Conservation (phyloP, 2,113 vertebrate genomes). For the rabbit (Oryctolagus cuniculus) region mOryCun1.1 NC_091444.1:14199501-14200000, state of each 20-base stretch:
- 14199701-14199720: neutral
- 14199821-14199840: neutral
- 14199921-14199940: neutral
- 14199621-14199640: neutral
- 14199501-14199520: neutral
- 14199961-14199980: too few relatives aligned
- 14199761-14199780: neutral
- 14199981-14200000: too few relatives aligned
- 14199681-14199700: accelerated
- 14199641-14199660: neutral
- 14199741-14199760: neutral
- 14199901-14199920: neutral
- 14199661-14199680: accelerated
- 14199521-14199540: neutral
- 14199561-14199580: slow-evolving; percentile 31
- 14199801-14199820: neutral
- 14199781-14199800: slow-evolving; percentile 8
- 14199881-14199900: neutral
- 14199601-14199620: neutral
- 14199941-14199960: too few relatives aligned
- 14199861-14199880: neutral
- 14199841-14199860: neutral
- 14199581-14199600: neutral
- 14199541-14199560: slow-evolving; percentile 24
- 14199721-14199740: neutral